Evolutionary conservation across 1,140 invertebrate species (phyloP).

Genomic region (Trialeurodes vaporariorum): DNA sequence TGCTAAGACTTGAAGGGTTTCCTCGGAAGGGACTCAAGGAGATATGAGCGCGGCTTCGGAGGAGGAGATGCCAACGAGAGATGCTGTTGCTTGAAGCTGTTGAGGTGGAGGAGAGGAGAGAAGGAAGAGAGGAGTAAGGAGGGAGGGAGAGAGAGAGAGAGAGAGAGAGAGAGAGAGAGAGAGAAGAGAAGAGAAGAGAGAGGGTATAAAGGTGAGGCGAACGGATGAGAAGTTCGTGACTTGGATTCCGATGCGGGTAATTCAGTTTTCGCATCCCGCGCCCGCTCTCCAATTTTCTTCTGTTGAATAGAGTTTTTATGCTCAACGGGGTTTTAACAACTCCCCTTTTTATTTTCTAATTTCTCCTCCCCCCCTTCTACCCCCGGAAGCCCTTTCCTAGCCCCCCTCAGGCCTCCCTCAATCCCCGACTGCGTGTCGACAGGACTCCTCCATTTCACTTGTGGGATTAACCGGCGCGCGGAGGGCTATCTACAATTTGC

Average conservation of each 20-base stretch:
- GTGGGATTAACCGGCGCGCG: no score
- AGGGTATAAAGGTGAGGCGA: background rate
- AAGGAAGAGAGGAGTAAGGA: background rate
- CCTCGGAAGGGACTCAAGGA: no score
- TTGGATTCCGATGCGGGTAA: background rate
- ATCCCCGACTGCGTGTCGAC: no score
- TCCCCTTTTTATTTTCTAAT: constrained; percentile 1
- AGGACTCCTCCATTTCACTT: no score
- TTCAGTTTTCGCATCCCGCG: background rate
- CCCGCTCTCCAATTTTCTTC: background rate
- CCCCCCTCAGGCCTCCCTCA: background rate
- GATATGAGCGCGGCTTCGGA: no score
- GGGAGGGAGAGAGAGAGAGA: background rate
- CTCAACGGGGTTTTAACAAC: background rate
- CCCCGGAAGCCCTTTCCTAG: no score
- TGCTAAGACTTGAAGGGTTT: no score
- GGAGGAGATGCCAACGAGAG: no score
- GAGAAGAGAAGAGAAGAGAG: background rate
- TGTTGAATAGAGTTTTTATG: background rate
- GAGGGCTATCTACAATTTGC: no score
- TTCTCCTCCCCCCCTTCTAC: background rate
- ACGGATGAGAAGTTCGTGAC: background rate
- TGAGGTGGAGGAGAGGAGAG: background rate
- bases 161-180: background rate
- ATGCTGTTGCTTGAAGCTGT: background rate